phyloP scores from a whole-genome alignment of 1,140 invertebrate genomes.

The Holotrichia oblita region DNA sequence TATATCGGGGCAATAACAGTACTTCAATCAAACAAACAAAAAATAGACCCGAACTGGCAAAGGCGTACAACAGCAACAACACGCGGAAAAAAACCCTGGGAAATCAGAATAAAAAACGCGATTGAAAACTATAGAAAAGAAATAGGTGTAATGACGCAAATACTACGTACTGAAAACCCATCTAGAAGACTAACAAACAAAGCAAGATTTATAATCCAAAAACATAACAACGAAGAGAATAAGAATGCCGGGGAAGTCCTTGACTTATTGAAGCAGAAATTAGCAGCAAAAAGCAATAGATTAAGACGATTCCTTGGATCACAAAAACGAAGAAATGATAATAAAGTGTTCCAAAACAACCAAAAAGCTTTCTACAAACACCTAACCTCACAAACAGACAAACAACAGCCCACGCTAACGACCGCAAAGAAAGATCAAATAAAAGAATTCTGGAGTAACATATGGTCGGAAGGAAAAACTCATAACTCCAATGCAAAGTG shows the following conservation, averaged over 20 bases:
- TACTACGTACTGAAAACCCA: neutral
- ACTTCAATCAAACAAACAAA: neutral
- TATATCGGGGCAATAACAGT: neutral
- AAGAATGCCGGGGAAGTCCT: neutral
- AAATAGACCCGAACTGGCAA: too few species aligned
- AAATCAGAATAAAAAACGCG: neutral
- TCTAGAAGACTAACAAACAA: neutral
- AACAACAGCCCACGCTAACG: neutral
- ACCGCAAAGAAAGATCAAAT: neutral
- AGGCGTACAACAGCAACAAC: neutral
- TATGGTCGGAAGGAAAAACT: neutral
- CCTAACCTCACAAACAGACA: neutral
- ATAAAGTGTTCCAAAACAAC: neutral
- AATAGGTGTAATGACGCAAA: conserved; percentile 14
- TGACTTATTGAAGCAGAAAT: neutral
- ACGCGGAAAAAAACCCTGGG: neutral
- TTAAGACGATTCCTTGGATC: neutral
- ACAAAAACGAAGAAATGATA: neutral
- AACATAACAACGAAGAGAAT: neutral
- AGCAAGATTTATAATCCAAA: neutral
- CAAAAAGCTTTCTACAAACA: conserved; percentile 5
- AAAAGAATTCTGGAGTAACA: neutral
- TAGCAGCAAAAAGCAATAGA: neutral
- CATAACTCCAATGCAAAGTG: neutral
- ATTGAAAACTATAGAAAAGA: neutral